Evolutionary conservation across 1,140 invertebrate genomes (phyloP).

Genomic region (Diuraphis noxia): DNA sequence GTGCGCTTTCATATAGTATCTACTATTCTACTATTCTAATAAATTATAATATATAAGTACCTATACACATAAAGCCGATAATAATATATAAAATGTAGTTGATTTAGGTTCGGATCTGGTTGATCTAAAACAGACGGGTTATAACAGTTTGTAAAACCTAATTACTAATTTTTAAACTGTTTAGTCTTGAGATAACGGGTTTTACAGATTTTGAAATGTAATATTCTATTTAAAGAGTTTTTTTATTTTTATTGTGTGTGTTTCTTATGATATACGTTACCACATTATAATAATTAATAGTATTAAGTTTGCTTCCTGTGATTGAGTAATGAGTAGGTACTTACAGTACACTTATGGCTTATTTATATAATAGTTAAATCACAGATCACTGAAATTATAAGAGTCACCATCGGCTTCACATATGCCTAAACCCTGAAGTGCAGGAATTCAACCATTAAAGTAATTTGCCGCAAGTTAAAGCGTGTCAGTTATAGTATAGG

Average conservation of each 20-base stretch:
- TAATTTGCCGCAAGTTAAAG: no score
- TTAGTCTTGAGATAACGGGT: not conserved
- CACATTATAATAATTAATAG: no score
- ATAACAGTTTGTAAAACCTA: not conserved
- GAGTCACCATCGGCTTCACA: no score
- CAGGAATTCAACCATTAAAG: no score
- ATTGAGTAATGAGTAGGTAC: not conserved
- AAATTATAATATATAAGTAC: no score
- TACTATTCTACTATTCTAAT: no score
- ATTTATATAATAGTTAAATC: no score
- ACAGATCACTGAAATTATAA: no score
- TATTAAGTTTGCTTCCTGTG: not conserved
- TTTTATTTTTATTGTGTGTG: not conserved
- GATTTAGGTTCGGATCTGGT: not conserved
- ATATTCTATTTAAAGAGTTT: not conserved
- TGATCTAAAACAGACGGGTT: not conserved
- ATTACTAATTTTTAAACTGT: not conserved
- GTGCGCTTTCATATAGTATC: not conserved
- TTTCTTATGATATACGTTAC: not conserved
- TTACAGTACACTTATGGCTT: not conserved
- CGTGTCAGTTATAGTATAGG: no score
- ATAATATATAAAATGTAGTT: not conserved
- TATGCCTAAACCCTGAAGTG: no score
- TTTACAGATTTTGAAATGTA: not conserved
- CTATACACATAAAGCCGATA: not conserved